Percentiles rank a stretch among this genome's conserved stretches.
Evolutionary conservation across 1,140 invertebrate species (phyloP).

Genomic region (Ylistrum balloti): DNA sequence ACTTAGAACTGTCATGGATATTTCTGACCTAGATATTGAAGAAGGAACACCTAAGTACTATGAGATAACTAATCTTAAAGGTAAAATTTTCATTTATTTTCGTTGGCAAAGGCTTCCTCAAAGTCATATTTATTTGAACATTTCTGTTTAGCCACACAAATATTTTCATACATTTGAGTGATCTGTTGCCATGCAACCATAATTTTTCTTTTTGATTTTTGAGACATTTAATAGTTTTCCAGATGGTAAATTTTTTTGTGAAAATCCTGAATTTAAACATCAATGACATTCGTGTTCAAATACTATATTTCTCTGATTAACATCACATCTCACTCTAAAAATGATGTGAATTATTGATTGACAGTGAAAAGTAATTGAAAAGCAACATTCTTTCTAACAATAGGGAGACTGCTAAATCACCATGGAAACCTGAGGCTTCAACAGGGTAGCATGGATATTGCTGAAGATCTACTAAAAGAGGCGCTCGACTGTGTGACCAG

Average conservation of each 20-base stretch:
- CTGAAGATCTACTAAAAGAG: constrained; percentile 71
- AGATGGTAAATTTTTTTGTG: too few species aligned
- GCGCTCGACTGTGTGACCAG: constrained; percentile 69
- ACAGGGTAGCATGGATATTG: constrained; percentile 68
- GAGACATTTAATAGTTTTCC: too few species aligned
- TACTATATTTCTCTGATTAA: too few species aligned
- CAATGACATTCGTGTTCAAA: too few species aligned
- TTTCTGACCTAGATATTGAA: constrained; percentile 58
- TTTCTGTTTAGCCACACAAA: too few species aligned
- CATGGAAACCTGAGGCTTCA: constrained; percentile 69
- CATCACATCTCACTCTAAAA: too few species aligned
- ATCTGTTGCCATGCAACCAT: too few species aligned
- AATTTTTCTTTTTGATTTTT: too few species aligned
- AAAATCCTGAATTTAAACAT: too few species aligned
- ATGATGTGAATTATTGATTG: background rate
- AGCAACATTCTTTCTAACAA: background rate
- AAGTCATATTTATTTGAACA: too few species aligned
- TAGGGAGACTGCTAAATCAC: constrained; percentile 71
- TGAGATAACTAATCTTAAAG: constrained; percentile 68
- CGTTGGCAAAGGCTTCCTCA: too few species aligned
- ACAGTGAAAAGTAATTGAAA: background rate
- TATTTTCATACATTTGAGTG: too few species aligned
- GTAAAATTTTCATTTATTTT: constrained; percentile 54
- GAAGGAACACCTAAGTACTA: constrained; percentile 57
- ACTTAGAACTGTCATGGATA: constrained; percentile 67